phyloP scores from a whole-genome alignment of 2,113 vertebrate species.

The Trogon surrucura region DNA sequence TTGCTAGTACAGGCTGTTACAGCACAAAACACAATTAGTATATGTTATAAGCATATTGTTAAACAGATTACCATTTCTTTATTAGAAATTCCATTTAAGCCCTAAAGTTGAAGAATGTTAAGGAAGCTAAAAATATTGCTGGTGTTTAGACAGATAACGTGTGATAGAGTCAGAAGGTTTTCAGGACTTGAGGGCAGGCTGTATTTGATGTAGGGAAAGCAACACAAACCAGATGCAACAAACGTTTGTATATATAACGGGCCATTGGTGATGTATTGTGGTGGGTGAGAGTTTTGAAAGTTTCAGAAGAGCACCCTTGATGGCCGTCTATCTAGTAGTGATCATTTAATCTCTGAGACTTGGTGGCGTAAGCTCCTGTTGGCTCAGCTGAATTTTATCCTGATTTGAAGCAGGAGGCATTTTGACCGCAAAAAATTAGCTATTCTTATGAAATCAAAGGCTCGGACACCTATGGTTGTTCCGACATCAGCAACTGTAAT shows the following conservation, averaged over 20 bases:
- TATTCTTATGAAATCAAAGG: neutral
- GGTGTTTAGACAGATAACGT: neutral
- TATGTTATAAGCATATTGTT: neutral
- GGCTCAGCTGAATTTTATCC: neutral
- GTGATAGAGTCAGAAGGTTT: neutral
- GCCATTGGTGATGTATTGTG: fast-evolving
- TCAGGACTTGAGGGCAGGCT: neutral
- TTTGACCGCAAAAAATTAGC: neutral
- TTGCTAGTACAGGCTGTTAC: neutral
- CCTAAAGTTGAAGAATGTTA: neutral
- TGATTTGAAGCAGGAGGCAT: neutral
- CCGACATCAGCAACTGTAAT: neutral
- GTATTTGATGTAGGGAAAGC: neutral
- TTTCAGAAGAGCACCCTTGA: neutral
- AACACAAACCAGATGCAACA: neutral
- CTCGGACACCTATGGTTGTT: fast-evolving
- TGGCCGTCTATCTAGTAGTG: neutral
- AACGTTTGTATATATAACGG: neutral
- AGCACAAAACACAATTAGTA: neutral
- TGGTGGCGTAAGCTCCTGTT: neutral
- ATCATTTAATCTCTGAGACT: neutral
- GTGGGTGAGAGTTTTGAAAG: neutral
- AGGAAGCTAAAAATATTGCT: neutral
- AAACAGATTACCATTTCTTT: neutral
- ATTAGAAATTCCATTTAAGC: neutral